Base-by-base conservation (phyloP, 2,888 invertebrate species). In the Nymphalis urticae region DNA sequence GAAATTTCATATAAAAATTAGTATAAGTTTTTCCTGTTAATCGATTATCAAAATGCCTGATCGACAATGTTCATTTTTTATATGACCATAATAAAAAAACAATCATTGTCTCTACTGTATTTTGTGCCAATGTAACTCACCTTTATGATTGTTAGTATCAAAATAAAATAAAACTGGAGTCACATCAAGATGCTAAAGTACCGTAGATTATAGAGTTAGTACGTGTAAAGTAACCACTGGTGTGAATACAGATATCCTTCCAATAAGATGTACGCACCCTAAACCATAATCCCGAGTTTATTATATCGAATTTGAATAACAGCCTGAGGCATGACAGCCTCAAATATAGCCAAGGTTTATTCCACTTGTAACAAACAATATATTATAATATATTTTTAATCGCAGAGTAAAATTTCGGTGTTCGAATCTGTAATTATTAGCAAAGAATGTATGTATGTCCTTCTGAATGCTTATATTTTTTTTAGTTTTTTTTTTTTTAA, bases 271-370 rank as follows among this genome's bases (percentile, higher is more conserved):
- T 63, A 68, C 60, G 68, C 69, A 68, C 68, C 70, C 69, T 69
- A 64, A 74, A 70, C 72, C 69, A 74, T 76, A 75, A 79, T 76
- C 74, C 75, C 64, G 59, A 73, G 74, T 76, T 76, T 77, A 78
- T 79, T 78, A 77, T 75, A 75, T 75, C 72, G 75, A 77, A 79
- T 77, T 78, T 79, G 77, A 76, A 78, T 79, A 77, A 75, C 76
- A 75, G 70, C 71, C 66, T 51, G 58, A 62, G 70, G 75, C 71
- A 65, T 64, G 66, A 66, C 68, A 66, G 66, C 64, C 71, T 72
- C 70, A 47, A 74, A 73, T 72, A 72, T 68, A 73, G 61, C 24
- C 48, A 17, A 32, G 71, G 47, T 73, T 9, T 61, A 65, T 66
- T 75, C 67, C 67, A 65, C 70, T 70, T 71, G 53, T 27, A 21